Evolutionary conservation across 1,140 invertebrate species (phyloP), one percentile per base, ranked within the genome.

Genomic region (Parapsyche elsis): DNA sequence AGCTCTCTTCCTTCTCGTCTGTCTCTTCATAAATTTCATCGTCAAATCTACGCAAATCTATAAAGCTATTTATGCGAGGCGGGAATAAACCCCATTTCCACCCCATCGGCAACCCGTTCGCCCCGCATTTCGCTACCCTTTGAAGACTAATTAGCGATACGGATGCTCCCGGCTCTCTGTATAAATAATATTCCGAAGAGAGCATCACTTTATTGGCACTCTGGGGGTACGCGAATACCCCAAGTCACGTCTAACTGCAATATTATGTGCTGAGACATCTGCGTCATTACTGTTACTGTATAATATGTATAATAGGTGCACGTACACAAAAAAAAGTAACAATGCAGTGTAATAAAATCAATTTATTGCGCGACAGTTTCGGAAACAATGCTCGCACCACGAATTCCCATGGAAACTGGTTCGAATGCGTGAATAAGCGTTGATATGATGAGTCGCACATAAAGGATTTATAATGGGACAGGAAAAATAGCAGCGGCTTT

Each of bases 101-200:
- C 75, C 78, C 76, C 67, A 77, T 80, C 44, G 57, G 26, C 44
- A 73, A 26, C 61, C 71, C 14, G 71, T 80, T 73, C 73, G 79
- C 44, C 45, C 74, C 76, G 76, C 44, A 70, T 79, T 79, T 64
- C 80, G 71, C 59, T 71, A 78, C 78, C 81, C 81, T 82, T 80
- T 80, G 81, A 82, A 67, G 78, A 59, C 81, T 82, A 82, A 82
- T 82, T 82, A 82, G 81, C 75, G 79, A 82, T 82, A 82, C 78
- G 64, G 64, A 79, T 76, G 75, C 75, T 77, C 26, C 53, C 75
- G 26, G 59, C 24, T 67, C 75, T 77, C 75, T 77, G 75, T 77
- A 77, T 77, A 77, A 77, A 77, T 77, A 77, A 77, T 77, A 77
- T 77, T 77, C 75, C 46, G 75, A 77, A 77, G 75, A 77, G 75